Evolutionary conservation across 2,113 vertebrate species (phyloP), one percentile per base, ranked within the genome.

Genomic region (Psettodes erumei): DNA sequence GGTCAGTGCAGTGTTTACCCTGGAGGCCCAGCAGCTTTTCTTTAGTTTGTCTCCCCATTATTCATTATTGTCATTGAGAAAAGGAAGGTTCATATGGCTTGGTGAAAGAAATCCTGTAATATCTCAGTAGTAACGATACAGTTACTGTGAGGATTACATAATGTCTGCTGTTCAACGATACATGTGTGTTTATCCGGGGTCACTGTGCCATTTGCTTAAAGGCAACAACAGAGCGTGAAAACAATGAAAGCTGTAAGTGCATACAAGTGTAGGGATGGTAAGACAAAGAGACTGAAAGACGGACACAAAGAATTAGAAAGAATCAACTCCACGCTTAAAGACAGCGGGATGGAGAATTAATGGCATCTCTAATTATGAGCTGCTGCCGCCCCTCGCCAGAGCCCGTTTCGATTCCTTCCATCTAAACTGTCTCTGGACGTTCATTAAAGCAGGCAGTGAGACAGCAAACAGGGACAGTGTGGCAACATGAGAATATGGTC

Each of bases 341-440:
- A 61, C 53, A 75, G 64, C 11, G 35, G 77, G 33, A 79, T 45
- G 56, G 51, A 78, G 76, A 83, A 66, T 81, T 56, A 84, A 86
- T 85, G 64, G 21, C 25, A 80, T 61, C 69, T 84, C 63, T 82
- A 84, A 79, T 85, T 30, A 47, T 75, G 81, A 87, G 58, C 67
- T 69, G 69, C 84, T 51, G 23, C 78, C 47, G 77, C 55, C 30
- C 51, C 27, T 86, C 69, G 55, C 60, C 72, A n/a, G 67, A 77
- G 75, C 81, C 71, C 30, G 21, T 71, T 87, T 85, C 40, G 32
- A 82, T 85, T 80, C 63, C 54, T 82, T 88, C 81, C 62, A 65
- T 88, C 74, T 77, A 86, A 84, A 89, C 78, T 70, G 79, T 86
- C 84, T 88, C 71, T 79, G 85, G 88, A 90, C 83, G 79, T 85